Evolutionary conservation across 2,888 invertebrate species (phyloP).

Genomic region (Spilarctia lutea): DNA sequence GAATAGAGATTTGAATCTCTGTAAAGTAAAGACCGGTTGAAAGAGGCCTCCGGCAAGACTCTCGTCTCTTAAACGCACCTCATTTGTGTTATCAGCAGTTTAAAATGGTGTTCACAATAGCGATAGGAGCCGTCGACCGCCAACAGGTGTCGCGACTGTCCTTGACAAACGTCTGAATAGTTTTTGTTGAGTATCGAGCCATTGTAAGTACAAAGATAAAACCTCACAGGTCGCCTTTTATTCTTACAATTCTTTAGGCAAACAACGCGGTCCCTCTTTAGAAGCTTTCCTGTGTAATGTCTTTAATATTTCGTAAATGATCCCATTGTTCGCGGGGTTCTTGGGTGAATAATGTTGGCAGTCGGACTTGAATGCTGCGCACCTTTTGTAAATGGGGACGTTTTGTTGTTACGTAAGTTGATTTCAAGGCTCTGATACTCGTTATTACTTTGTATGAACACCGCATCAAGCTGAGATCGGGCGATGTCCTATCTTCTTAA

Average conservation of each 20-base stretch:
- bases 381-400: conserved; percentile 51
- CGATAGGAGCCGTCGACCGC: conserved; percentile 51
- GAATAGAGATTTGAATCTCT: conserved; percentile 20
- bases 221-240: conserved; percentile 46
- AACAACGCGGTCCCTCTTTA: conserved; percentile 58
- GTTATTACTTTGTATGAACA: conserved; percentile 30
- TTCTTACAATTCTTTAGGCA: conserved; percentile 53
- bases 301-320: conserved; percentile 69
- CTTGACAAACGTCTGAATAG: conserved; percentile 67
- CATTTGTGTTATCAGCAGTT: conserved; percentile 46
- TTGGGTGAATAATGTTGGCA: conserved; percentile 52
- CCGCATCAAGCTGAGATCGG: neutral
- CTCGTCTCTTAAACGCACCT: conserved; percentile 22
- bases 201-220: conserved; percentile 59
- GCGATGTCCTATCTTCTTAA: neutral
- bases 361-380: conserved; percentile 48
- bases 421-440: conserved; percentile 34
- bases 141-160: conserved; percentile 69
- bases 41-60: neutral
- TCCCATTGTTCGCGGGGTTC: conserved; percentile 54
- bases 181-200: conserved; percentile 63
- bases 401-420: conserved; percentile 45
- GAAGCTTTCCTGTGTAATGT: conserved; percentile 69
- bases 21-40: conserved; percentile 14
- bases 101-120: conserved; percentile 40